Evolutionary conservation across 2,888 invertebrate genomes (phyloP).

Genomic region (Lydus trimaculatus): DNA sequence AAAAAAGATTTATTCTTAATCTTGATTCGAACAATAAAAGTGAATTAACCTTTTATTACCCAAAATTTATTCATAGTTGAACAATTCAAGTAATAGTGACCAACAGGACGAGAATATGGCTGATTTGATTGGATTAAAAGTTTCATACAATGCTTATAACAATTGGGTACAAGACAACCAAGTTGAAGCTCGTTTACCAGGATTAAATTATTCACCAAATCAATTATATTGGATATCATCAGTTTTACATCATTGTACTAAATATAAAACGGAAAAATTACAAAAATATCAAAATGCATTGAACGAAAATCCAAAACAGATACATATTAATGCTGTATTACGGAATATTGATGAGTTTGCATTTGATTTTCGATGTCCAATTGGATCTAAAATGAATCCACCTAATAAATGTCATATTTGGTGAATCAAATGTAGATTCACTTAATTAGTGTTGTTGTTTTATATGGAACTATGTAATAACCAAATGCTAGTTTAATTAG

Average conservation of each 20-base stretch:
- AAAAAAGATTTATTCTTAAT: not conserved
- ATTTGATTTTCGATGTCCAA: constrained; percentile 67
- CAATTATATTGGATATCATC: constrained; percentile 85
- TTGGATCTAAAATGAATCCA: constrained; percentile 68
- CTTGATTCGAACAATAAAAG: not conserved
- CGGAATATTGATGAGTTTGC: constrained; percentile 69
- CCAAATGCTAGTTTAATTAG: not conserved
- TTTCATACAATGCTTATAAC: constrained; percentile 84
- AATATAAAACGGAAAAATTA: constrained; percentile 67
- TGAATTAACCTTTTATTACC: not conserved
- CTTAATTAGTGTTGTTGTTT: not conserved
- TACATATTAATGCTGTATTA: constrained; percentile 67
- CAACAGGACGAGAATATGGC: constrained; percentile 78
- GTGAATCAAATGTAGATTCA: constrained; percentile 53
- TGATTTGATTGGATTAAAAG: constrained; percentile 90
- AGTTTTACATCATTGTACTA: constrained; percentile 86
- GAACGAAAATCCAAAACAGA: constrained; percentile 68
- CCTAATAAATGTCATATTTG: constrained; percentile 67
- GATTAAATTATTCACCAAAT: constrained; percentile 71
- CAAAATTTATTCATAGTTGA: constrained; percentile 38
- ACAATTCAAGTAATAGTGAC: constrained; percentile 38
- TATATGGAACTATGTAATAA: not conserved
- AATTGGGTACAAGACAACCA: constrained; percentile 72
- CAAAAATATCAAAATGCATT: constrained; percentile 79
- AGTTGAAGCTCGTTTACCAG: constrained; percentile 69